A percentile compares a stretch with the other conserved stretches of the same genome.
These are phyloP conservation scores for Etia nguti DNA, from an alignment of 2,113 vertebrate species.

Conservation along the genomic window DNA sequence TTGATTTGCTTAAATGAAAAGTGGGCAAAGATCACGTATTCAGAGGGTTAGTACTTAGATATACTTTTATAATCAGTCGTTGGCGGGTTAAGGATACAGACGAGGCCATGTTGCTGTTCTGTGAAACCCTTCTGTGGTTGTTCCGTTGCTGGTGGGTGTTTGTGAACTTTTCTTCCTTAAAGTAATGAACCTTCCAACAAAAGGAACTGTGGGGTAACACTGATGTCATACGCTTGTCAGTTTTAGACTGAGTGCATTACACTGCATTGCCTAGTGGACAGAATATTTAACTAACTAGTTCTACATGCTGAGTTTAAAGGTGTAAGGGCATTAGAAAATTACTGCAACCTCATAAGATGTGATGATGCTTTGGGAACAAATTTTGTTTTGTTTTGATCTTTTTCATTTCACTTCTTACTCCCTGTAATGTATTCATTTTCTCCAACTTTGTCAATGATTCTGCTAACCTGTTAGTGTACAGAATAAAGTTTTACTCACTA, in stretches of 20 bases:
- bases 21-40: not conserved
- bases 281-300: not conserved
- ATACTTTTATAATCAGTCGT: not conserved
- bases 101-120: not conserved
- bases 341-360: not conserved
- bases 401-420: not conserved
- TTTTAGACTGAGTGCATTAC: not conserved
- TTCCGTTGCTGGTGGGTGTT: not conserved
- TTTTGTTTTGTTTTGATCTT: not conserved
- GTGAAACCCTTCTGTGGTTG: not conserved
- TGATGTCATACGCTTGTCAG: not conserved
- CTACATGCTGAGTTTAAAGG: not conserved
- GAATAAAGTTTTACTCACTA: conserved; percentile 64
- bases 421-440: conserved; percentile 27
- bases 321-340: not conserved
- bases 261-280: not conserved
- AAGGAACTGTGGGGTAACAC: not conserved
- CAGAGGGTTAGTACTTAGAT: not conserved
- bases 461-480: conserved; percentile 58
- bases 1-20: not conserved
- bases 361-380: not conserved
- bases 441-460: conserved; percentile 28
- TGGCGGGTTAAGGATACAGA: not conserved
- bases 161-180: not conserved
- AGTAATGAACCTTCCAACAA: not conserved